phyloP scores from a whole-genome alignment of 2,888 invertebrate genomes.

The Rhaphigaster nebulosa region DNA sequence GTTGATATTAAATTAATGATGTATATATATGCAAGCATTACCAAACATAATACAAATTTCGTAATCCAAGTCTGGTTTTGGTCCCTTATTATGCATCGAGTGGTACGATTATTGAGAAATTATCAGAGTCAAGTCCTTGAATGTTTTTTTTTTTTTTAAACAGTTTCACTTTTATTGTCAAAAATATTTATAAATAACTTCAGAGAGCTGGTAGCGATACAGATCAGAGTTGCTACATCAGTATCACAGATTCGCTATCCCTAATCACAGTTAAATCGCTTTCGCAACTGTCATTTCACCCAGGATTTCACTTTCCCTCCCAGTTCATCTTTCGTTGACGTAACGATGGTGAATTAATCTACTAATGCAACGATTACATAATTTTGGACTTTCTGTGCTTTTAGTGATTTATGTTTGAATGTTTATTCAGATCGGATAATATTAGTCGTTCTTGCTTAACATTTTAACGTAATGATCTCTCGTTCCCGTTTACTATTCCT shows the following conservation, averaged over 20 bases:
- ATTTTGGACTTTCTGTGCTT: neutral
- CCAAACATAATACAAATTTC: neutral
- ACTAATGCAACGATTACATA: neutral
- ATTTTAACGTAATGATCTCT: neutral
- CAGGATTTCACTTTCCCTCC: conserved; percentile 19
- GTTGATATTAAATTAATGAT: too few species aligned
- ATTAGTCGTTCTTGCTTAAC: neutral
- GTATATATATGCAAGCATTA: too few species aligned
- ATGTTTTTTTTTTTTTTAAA: too few species aligned
- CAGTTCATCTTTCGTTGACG: neutral
- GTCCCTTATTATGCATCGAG: neutral
- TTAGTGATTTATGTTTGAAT: neutral
- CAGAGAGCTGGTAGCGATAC: neutral
- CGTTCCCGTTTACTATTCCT: neutral
- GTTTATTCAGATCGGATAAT: neutral
- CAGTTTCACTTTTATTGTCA: neutral
- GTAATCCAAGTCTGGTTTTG: neutral
- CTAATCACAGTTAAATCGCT: conserved; percentile 18
- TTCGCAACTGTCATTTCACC: conserved; percentile 34
- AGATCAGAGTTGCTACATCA: conserved; percentile 11
- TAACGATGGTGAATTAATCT: neutral
- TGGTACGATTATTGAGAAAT: neutral
- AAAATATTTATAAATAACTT: neutral
- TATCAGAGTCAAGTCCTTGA: neutral
- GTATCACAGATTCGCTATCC: conserved; percentile 7